Evolutionary conservation across 2,113 vertebrate genomes (phyloP).

Genomic region (Myxocyprinus asiaticus): DNA sequence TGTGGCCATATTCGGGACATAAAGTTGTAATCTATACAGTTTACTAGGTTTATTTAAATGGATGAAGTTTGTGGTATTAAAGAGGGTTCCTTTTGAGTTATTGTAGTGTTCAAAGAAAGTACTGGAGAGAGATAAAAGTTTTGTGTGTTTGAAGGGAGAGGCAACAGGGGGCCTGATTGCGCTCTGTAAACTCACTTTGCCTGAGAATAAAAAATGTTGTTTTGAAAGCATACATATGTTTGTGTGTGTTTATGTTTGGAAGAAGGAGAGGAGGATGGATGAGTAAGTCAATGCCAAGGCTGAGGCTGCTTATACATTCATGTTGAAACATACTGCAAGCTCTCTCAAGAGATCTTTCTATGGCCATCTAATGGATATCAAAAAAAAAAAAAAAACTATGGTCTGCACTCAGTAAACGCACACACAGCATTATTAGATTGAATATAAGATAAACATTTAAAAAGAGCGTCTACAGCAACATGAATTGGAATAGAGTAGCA

Average conservation of each 20-base stretch:
- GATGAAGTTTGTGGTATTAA: slow-evolving; percentile 4
- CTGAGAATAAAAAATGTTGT: slow-evolving; percentile 13
- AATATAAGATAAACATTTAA: slow-evolving; percentile 18
- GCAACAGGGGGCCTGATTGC: not conserved
- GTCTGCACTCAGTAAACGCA: slow-evolving; percentile 18
- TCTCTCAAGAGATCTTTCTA: slow-evolving; percentile 12
- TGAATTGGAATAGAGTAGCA: slow-evolving; percentile 51
- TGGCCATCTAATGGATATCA: slow-evolving; percentile 19
- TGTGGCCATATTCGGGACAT: slow-evolving; percentile 23
- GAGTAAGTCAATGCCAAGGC: slow-evolving; percentile 4
- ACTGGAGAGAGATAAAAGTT: not conserved
- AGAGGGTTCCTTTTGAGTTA: not conserved
- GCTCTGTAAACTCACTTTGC: not conserved
- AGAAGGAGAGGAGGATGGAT: slow-evolving; percentile 6
- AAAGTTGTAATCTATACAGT: slow-evolving; percentile 36
- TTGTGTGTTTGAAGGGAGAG: slow-evolving; percentile 9
- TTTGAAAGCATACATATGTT: slow-evolving; percentile 19
- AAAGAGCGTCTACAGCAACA: slow-evolving; percentile 30
- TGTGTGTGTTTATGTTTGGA: not conserved
- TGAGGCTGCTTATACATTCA: slow-evolving; percentile 20
- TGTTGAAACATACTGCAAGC: not conserved
- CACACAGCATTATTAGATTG: slow-evolving; percentile 8
- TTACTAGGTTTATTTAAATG: slow-evolving; percentile 22
- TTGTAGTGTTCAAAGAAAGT: not conserved
- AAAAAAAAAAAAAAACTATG: not conserved